These are phyloP conservation scores for Hypolimnas misippus DNA, from an alignment of 2,888 invertebrate species.

Conservation along the genomic window DNA sequence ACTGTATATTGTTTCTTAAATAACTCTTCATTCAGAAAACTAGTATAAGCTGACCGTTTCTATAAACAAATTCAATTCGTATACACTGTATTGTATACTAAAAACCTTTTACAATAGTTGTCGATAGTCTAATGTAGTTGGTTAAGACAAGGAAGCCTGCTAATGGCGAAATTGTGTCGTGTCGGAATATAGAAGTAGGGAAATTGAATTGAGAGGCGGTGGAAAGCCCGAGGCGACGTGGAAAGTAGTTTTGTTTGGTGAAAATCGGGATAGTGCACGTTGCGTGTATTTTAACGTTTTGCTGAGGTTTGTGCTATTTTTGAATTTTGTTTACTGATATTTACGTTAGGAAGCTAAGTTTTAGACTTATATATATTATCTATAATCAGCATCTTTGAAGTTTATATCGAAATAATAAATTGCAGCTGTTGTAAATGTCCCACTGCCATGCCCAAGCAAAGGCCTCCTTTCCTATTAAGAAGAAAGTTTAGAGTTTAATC, in stretches of 20 bases:
- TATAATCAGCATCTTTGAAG: no score
- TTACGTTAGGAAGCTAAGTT: no score
- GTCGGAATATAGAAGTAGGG: constrained; percentile 29
- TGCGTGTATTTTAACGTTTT: neutral
- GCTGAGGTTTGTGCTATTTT: neutral
- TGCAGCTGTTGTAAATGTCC: no score
- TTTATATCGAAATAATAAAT: no score
- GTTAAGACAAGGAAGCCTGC: constrained; percentile 33
- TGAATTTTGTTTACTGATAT: neutral
- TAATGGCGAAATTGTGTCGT: constrained; percentile 47
- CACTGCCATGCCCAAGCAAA: no score
- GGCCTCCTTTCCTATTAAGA: no score
- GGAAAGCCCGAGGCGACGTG: constrained; percentile 24
- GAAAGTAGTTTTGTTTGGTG: constrained; percentile 24
- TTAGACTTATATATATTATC: no score
- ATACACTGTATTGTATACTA: constrained; percentile 2
- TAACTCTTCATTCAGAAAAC: neutral
- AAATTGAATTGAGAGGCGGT: constrained; percentile 40
- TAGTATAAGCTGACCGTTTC: neutral
- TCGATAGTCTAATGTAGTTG: constrained; percentile 22
- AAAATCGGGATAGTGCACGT: constrained; percentile 8
- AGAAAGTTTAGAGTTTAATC: no score
- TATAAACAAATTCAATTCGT: neutral
- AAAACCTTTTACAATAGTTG: constrained; percentile 6
- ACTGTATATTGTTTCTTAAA: no score